Percentiles rank a stretch among this genome's conserved stretches.
These are phyloP conservation scores for Brenthis ino DNA, from an alignment of 2,888 invertebrate species.

Conservation along the genomic window DNA sequence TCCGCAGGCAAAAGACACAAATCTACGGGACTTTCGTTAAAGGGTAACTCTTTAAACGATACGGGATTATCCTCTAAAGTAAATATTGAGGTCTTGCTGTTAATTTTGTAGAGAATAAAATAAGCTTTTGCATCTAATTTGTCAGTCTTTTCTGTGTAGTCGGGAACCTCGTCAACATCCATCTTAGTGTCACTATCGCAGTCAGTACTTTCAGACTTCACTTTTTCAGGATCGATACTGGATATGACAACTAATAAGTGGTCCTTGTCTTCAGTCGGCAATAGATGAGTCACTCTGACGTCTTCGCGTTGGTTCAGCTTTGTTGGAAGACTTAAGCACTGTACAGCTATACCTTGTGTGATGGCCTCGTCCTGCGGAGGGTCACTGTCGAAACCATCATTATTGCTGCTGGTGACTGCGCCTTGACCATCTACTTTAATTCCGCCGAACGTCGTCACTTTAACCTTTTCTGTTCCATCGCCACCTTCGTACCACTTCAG, in stretches of 20 bases:
- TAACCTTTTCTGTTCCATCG: constrained; percentile 68
- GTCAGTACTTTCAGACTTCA: constrained; percentile 60
- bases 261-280: constrained; percentile 86
- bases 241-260: constrained; percentile 85
- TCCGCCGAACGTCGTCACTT: constrained; percentile 61
- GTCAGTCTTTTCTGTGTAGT: constrained; percentile 53
- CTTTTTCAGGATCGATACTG: constrained; percentile 60
- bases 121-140: constrained; percentile 64
- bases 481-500: constrained; percentile 74
- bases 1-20: constrained; percentile 85
- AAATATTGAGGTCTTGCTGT: constrained; percentile 63
- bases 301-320: constrained; percentile 73
- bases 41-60: constrained; percentile 82
- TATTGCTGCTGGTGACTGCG: constrained; percentile 64
- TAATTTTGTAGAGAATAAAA: constrained; percentile 68
- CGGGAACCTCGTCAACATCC: constrained; percentile 68
- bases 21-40: constrained; percentile 86
- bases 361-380: constrained; percentile 69
- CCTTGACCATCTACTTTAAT: constrained; percentile 68
- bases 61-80: constrained; percentile 83
- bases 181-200: constrained; percentile 70
- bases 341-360: constrained; percentile 78
- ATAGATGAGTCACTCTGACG: constrained; percentile 83
- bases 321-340: constrained; percentile 81
- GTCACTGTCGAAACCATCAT: constrained; percentile 78